phyloP scores from a whole-genome alignment of 2,888 invertebrate genomes.

The Heteromyza rotundicornis region DNA sequence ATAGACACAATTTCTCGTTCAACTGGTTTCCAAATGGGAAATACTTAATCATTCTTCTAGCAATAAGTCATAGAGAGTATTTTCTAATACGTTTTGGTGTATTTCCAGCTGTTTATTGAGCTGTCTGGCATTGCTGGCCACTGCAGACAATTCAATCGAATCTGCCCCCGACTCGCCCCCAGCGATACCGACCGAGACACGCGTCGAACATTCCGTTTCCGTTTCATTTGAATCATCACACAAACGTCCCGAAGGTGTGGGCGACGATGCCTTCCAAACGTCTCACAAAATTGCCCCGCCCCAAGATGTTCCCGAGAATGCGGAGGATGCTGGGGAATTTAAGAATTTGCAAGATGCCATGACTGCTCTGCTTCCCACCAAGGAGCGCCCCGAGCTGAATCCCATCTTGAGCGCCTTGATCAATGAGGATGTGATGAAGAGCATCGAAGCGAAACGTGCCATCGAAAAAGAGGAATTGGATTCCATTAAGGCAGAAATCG shows the following conservation, averaged over 20 bases:
- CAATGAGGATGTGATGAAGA: conserved; percentile 66
- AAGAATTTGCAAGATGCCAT: conserved; percentile 44
- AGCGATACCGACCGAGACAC: conserved; percentile 23
- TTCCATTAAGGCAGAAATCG: conserved; percentile 45
- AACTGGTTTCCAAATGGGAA: too few relatives aligned
- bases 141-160: conserved; percentile 36
- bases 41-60: too few relatives aligned
- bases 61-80: too few relatives aligned
- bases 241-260: conserved; percentile 68
- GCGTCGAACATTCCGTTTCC: conserved; percentile 29
- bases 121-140: conserved; percentile 44
- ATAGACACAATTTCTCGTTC: too few relatives aligned
- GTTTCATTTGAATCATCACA: conserved; percentile 73
- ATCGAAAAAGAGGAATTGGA: conserved; percentile 55
- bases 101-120: conserved; percentile 28
- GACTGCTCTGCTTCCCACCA: conserved; percentile 59
- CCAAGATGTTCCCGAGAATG: conserved; percentile 23
- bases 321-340: conserved; percentile 39
- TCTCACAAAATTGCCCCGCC: conserved; percentile 51
- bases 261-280: conserved; percentile 59
- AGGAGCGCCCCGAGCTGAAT: conserved; percentile 61
- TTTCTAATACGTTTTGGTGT: not conserved
- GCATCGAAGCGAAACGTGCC: conserved; percentile 63
- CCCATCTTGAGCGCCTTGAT: conserved; percentile 62
- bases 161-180: conserved; percentile 9